Percentiles rank a stretch among this genome's conserved stretches.
phyloP scores from a whole-genome alignment of 2,797 vertebrate genomes.

The Nasua narica region DNA sequence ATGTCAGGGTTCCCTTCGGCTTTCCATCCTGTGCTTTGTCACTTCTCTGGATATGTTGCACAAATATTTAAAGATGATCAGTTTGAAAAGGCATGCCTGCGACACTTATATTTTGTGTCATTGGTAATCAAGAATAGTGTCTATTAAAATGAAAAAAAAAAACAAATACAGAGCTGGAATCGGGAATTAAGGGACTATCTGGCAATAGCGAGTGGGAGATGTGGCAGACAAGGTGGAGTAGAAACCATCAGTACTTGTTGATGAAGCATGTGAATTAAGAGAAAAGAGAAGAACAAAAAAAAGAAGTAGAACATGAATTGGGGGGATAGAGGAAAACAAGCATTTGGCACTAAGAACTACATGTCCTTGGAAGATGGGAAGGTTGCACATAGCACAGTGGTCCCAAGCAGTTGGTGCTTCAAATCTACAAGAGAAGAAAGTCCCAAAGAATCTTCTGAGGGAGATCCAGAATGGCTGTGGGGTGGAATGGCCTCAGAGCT shows the following conservation, averaged over 20 bases:
- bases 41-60: neutral
- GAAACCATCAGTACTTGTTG: no score
- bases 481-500: neutral
- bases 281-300: neutral
- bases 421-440: neutral
- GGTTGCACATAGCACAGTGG: fast-evolving
- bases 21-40: neutral
- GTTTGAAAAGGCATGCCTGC: no score
- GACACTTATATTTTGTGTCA: fast-evolving
- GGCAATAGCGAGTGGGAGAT: neutral
- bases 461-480: neutral
- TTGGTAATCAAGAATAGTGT: neutral
- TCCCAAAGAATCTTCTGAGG: neutral
- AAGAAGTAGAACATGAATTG: neutral
- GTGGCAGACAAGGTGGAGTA: fast-evolving
- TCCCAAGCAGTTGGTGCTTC: fast-evolving
- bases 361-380: neutral
- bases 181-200: neutral
- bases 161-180: neutral
- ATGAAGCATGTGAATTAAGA: neutral
- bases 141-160: neutral
- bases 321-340: neutral
- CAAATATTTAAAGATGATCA: fast-evolving
- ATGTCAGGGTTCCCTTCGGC: neutral
- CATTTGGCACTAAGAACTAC: neutral